phyloP scores from a whole-genome alignment of 2,888 invertebrate species.

The Brachylomia viminalis region DNA sequence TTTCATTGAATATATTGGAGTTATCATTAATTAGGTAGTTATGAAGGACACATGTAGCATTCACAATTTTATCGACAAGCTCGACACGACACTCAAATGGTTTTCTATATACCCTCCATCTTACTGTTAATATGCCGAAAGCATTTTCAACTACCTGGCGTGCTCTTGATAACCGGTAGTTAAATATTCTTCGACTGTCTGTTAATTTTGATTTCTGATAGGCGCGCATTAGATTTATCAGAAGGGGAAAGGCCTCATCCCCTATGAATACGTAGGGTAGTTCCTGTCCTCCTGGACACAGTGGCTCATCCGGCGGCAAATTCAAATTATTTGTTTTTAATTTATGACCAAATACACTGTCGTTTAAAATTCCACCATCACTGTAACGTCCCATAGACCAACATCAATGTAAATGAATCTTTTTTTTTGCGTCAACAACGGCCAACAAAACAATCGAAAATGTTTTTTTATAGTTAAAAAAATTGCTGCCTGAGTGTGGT shows the following conservation, averaged over 20 bases:
- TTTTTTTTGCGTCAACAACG: not conserved
- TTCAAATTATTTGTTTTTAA: not conserved
- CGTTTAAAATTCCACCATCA: not conserved
- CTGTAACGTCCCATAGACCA: not conserved
- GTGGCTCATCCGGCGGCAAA: not conserved
- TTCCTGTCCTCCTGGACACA: not conserved
- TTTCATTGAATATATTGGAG: no score
- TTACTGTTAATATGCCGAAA: no score
- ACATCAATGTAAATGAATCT: not conserved
- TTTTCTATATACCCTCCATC: no score
- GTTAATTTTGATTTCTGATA: no score
- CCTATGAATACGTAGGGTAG: not conserved
- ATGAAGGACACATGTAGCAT: no score
- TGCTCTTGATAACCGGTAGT: no score
- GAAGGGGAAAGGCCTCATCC: no score
- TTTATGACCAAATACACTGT: not conserved
- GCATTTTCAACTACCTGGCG: no score
- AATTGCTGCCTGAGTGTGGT: not conserved
- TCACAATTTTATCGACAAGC: no score
- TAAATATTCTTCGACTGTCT: no score
- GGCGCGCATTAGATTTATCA: not conserved
- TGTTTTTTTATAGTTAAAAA: not conserved
- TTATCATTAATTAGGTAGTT: no score
- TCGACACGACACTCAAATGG: no score
- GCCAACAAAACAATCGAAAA: not conserved